Evolutionary conservation across 1,140 invertebrate genomes (phyloP), one percentile per base, ranked within the genome.

Genomic region (Luehdorfia chinensis): DNA sequence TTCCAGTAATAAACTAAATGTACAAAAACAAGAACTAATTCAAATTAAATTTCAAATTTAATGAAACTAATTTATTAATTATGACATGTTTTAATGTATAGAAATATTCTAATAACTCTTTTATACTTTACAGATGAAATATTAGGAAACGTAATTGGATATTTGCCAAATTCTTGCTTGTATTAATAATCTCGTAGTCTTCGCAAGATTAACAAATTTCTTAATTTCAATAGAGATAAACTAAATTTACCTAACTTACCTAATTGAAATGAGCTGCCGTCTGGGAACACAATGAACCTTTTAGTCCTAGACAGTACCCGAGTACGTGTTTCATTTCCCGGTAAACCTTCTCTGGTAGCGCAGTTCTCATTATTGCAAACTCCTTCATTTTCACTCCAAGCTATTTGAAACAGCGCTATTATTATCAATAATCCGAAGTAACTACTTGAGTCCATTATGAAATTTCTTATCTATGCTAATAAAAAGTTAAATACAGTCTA

Each of bases 251-350:
- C n/a, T n/a, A n/a, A 88, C 90, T 89, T 70, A 94, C 93, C 84
- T 80, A 93, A 79, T 80, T 92, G 90, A 66, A 94, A 91, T 12
- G 92, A 93, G 50, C 92, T 94, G 32, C 93, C 93, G 75, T 93
- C 92, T 1, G 93, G 93, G 84, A 94, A 94, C 52, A 93, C 88
- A 33, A 94, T 86, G 84, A 92, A 94, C 48, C 93, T 88, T 62
- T 90, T 92, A 57, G 87, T 88, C 50, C 93, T 88, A 1, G 91
- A 91, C 58, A 92, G 72, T 47, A 87, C 50, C 37, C 57, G 74
- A 32, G 64, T 53, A 47, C 47, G 55, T n/a, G 50, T 48, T 53
- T 56, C 50, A 53, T 71, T 75, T 48, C 50, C 47, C 15, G 50
- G 59, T 8, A 47, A 57, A 49, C 48, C 49, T 37, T 63, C 55